Evolutionary conservation across 2,888 invertebrate species (phyloP), one percentile per base, ranked within the genome.

Genomic region (Melanostoma scalare): DNA sequence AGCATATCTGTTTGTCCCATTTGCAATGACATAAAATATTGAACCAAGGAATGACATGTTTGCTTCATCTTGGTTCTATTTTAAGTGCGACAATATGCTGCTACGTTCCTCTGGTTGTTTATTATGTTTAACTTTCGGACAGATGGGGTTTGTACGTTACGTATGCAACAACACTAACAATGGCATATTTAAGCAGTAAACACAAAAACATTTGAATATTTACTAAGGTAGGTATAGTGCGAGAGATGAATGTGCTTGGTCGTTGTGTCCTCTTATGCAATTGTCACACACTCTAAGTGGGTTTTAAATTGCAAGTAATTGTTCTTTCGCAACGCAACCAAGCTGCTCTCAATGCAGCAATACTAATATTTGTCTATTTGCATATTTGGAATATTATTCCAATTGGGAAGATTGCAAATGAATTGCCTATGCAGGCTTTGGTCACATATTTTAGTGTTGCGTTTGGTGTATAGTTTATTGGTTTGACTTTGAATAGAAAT

Each of bases 11-110:
- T 81, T 81, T 72, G 81, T 50, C 55, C 76, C 67, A 77, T 81
- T 81, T 63, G 81, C 72, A 77, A 61, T 81, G 67, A 77, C 77
- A 81, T 77, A 72, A 81, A 81, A 72, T 81, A 81, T 81, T 81
- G 81, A 81, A 77, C 71, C 61, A 76, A 61, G 50, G 67, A 76
- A 72, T 68, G 81, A 77, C 72, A 76, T 81, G 76, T 81, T 81
- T 81, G 72, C 72, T 58, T 38, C 44, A 63, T 20, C 44, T 61
- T 42, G 48, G 38, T 65, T 31, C 55, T 58, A 44, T 42, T 58
- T 75, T 31, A 56, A 74, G 68, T 74, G 63, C 63, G 61, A 58
- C 56, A 53, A 63, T 56, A 52, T 65, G 42, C 42, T 68, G 44
- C 68, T 52, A 33, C 68, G 38, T 61, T 60, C 42, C 68, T 60